Evolutionary conservation across 2,113 vertebrate genomes (phyloP), one percentile per base, ranked within the genome.

Genomic region (Ibidorhyncha struthersii): DNA sequence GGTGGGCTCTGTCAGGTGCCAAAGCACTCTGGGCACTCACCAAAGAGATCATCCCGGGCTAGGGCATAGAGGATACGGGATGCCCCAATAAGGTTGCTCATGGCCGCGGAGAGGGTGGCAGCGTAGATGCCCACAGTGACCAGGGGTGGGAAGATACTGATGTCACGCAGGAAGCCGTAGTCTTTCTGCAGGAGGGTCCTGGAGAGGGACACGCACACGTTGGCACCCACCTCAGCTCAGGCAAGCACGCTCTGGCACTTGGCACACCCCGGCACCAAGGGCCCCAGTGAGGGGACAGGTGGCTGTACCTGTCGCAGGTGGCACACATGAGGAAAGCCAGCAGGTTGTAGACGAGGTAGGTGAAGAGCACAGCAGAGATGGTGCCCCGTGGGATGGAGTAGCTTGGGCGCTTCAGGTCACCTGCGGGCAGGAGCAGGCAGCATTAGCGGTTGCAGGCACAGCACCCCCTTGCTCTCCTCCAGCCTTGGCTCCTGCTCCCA

Each of bases 51-150:
- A 43, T 99, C 99, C 55, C 98, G 97, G 40, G 99, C 99, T 93
- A 99, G 96, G 16, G 99, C 99, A 0, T 99, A 99, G 15, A 99
- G 99, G 95, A 99, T 99, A 16, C 99, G 99, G 1, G 99, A 99
- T 9, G 99, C 99, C 40, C 99, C 99, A 1, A 99, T 99, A 45
- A 99, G 98, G 96, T 99, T 99, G 96, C 99, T 99, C 99, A 99
- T 99, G 88, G 99, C 98, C 0, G 99, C 99, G 0, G 99, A 99
- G 16, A 99, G 97, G 3, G 99, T 99, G 62, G 99, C 99, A 88
- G 97, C 99, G 3, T 99, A 99, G 53, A 99, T 98, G 8, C 99
- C 99, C 32, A 99, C 94, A 1, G 97, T 98, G 95, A 99, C 99
- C 25, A 99, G 98, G 0, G 99, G 99, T 1, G 98, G 93, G 98